phyloP scores from a whole-genome alignment of 2,888 invertebrate species.

The Latrodectus hesperus region DNA sequence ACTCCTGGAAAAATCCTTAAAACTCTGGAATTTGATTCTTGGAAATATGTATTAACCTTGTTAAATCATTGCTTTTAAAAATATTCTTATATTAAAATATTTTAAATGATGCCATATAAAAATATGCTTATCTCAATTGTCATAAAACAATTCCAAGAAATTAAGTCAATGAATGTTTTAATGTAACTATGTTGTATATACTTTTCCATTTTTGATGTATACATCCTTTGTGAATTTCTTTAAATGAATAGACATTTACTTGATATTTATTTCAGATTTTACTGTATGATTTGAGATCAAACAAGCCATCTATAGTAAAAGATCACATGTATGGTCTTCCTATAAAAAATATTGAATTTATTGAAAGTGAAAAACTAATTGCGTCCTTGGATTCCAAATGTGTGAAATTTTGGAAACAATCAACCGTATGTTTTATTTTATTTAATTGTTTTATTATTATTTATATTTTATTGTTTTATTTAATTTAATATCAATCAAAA shows the following conservation, averaged over 20 bases:
- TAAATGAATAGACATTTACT: neutral
- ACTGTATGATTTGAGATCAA: constrained; percentile 94
- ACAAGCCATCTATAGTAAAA: constrained; percentile 89
- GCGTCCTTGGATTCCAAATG: constrained; percentile 91
- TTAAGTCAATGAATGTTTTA: too few relatives aligned
- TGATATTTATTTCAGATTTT: constrained; percentile 77
- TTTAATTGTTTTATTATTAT: neutral
- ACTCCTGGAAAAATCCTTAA: too few relatives aligned
- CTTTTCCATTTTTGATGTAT: neutral
- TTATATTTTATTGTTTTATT: too few relatives aligned
- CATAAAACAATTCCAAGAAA: too few relatives aligned
- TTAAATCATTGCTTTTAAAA: too few relatives aligned
- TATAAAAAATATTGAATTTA: constrained; percentile 91
- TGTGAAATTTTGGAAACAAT: constrained; percentile 92
- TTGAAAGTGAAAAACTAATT: constrained; percentile 83
- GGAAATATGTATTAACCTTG: too few relatives aligned
- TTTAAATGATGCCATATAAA: too few relatives aligned
- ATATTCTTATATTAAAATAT: too few relatives aligned
- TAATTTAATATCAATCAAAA: too few relatives aligned
- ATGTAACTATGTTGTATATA: neutral
- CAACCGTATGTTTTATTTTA: constrained; percentile 80
- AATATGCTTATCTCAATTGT: too few relatives aligned
- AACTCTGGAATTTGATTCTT: too few relatives aligned
- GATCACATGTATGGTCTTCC: constrained; percentile 96
- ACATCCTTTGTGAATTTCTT: neutral